A percentile compares a stretch with the other conserved stretches of the same genome.
These are phyloP conservation scores for Polymixis flavicincta DNA, from an alignment of 2,888 invertebrate genomes.

Conservation along the genomic window DNA sequence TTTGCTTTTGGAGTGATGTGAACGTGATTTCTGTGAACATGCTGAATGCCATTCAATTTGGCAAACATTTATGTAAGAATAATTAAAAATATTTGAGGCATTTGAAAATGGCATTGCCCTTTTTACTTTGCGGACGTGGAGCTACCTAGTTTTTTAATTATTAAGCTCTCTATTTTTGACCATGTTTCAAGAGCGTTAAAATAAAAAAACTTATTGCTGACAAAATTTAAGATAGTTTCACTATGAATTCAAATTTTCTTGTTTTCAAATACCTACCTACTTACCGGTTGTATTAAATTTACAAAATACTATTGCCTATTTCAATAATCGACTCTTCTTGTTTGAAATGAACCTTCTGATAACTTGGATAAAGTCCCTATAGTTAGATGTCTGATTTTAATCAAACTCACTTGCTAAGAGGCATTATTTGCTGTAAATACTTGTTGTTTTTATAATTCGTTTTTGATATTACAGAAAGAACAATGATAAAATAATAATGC, in stretches of 20 bases:
- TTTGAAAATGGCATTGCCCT: slow-evolving; percentile 59
- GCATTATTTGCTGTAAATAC: too few relatives aligned
- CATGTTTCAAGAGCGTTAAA: neutral
- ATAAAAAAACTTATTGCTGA: neutral
- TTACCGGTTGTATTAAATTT: neutral
- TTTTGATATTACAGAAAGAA: slow-evolving; percentile 50
- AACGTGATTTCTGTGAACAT: slow-evolving; percentile 26
- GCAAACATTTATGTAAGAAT: slow-evolving; percentile 53
- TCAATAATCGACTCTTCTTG: neutral
- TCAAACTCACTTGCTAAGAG: neutral
- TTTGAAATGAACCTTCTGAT: neutral
- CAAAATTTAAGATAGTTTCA: neutral
- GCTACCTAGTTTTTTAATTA: slow-evolving; percentile 26
- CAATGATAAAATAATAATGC: slow-evolving; percentile 33
- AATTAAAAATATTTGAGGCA: slow-evolving; percentile 28
- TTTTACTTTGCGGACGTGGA: slow-evolving; percentile 69
- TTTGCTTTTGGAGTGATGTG: slow-evolving; percentile 19
- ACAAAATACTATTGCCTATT: neutral
- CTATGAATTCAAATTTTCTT: neutral
- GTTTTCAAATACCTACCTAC: neutral
- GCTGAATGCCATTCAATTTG: slow-evolving; percentile 24
- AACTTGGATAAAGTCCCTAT: neutral
- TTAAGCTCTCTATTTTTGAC: neutral
- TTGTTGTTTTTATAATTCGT: neutral
- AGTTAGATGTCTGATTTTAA: neutral